phyloP scores from a whole-genome alignment of 1,140 invertebrate genomes.

The silkworm (Bombyx mori) region DNA sequence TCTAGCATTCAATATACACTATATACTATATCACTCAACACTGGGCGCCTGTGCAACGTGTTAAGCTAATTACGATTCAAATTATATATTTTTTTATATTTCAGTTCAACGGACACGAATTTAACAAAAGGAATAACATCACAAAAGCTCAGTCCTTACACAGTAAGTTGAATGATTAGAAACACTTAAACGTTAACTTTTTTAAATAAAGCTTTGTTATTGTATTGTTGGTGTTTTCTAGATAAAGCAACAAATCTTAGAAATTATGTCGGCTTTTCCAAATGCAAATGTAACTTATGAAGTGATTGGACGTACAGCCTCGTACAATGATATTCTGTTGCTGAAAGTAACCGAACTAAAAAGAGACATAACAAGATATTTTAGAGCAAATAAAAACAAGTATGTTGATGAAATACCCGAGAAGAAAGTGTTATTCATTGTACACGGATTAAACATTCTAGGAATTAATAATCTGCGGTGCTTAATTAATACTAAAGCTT shows the following conservation, averaged over 20 bases:
- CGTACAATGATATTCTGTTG: conserved; percentile 48
- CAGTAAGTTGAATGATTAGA: too few relatives aligned
- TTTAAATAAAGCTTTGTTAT: too few relatives aligned
- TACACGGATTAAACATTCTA: conserved; percentile 43
- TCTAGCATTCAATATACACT: too few relatives aligned
- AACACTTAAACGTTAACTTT: too few relatives aligned
- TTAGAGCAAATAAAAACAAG: conserved; percentile 28
- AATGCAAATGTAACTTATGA: conserved; percentile 34
- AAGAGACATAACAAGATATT: conserved; percentile 10
- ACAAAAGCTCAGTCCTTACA: too few relatives aligned
- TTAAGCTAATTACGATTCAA: too few relatives aligned
- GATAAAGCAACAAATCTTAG: conserved; percentile 14
- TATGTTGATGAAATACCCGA: conserved; percentile 32
- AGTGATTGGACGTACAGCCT: conserved; percentile 37
- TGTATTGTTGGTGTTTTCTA: too few relatives aligned
- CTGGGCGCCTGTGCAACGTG: too few relatives aligned
- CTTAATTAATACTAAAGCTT: conserved; percentile 9
- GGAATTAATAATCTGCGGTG: conserved; percentile 20
- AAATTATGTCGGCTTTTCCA: conserved; percentile 15
- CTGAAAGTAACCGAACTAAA: conserved; percentile 29
- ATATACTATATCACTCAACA: too few relatives aligned
- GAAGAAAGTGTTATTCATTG: conserved; percentile 58
- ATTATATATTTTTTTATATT: too few relatives aligned
- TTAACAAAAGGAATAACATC: too few relatives aligned
- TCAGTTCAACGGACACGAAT: too few relatives aligned